Conservation (phyloP, 2,888 invertebrate genomes). For the Hypomecis atomaria region DNA sequence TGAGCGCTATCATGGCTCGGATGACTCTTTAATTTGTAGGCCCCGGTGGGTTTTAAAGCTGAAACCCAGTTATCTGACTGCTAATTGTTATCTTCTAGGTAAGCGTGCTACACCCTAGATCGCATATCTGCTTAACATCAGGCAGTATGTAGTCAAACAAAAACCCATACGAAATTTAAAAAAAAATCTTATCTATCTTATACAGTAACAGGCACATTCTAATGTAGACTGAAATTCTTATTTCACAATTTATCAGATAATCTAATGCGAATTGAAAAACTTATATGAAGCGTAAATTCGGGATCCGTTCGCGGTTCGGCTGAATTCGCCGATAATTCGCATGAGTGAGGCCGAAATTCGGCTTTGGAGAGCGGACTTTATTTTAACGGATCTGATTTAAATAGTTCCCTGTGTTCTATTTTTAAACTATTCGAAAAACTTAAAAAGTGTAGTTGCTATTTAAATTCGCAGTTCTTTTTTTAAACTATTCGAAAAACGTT, state of each 20-base stretch:
- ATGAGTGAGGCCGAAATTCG: slow-evolving; percentile 30
- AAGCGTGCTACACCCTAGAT: no score
- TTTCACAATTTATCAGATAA: slow-evolving; percentile 33
- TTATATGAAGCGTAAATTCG: slow-evolving; percentile 46
- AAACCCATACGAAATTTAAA: no score
- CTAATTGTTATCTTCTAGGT: no score
- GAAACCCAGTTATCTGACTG: no score
- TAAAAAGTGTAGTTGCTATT: background rate
- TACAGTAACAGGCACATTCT: background rate
- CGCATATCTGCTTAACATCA: no score
- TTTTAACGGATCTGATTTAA: background rate
- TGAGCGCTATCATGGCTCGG: no score
- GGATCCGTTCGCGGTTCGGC: slow-evolving; percentile 27
- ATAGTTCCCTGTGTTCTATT: background rate
- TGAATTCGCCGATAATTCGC: slow-evolving; percentile 31
- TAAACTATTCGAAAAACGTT: no score
- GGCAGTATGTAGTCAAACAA: no score
- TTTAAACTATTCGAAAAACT: background rate
- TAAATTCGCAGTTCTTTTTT: no score
- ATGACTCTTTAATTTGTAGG: no score
- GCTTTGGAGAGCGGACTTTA: slow-evolving; percentile 16
- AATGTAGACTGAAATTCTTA: slow-evolving; percentile 16
- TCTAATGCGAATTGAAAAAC: slow-evolving; percentile 49
- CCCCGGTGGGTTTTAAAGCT: no score
- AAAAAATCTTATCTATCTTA: no score